A percentile compares a stretch with the other conserved stretches of the same genome.
Conservation (phyloP, 2,888 invertebrate species). For the Tupiocoris notatus region DNA sequence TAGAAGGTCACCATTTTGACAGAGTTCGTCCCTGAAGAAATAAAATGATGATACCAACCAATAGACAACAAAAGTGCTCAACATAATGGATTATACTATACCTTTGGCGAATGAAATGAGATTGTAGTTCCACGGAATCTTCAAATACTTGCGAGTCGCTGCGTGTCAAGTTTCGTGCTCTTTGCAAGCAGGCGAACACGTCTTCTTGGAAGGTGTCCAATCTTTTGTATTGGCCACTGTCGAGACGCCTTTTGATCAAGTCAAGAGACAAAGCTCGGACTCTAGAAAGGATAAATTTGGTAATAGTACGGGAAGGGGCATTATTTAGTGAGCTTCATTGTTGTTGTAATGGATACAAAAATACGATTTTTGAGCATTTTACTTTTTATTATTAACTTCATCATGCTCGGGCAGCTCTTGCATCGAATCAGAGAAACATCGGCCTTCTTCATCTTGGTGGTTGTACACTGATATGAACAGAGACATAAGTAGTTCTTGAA, state of each 20-base stretch:
- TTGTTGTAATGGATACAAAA: too few species aligned
- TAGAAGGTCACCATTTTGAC: constrained; percentile 74
- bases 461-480: constrained; percentile 93
- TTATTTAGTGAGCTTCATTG: constrained; percentile 2
- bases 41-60: not conserved
- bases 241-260: constrained; percentile 86
- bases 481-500: constrained; percentile 86
- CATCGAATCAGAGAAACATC: constrained; percentile 95
- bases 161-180: constrained; percentile 79
- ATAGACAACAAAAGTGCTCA: too few species aligned
- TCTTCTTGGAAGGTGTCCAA: constrained; percentile 96
- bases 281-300: too few species aligned
- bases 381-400: constrained; percentile 68
- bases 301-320: constrained; percentile 45
- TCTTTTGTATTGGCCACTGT: constrained; percentile 87
- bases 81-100: constrained; percentile 41
- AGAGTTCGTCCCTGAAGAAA: constrained; percentile 62
- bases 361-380: too few species aligned
- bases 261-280: constrained; percentile 85
- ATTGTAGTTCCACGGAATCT: constrained; percentile 90
- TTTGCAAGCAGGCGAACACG: constrained; percentile 87
- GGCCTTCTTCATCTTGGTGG: constrained; percentile 94
- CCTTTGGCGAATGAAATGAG: constrained; percentile 72
- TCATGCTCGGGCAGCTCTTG: constrained; percentile 89
- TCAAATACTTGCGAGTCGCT: constrained; percentile 95